Percentiles rank a stretch among this genome's conserved stretches.
These are phyloP conservation scores for Buphagus erythrorhynchus DNA, from an alignment of 2,797 vertebrate genomes.

Conservation along the genomic window DNA sequence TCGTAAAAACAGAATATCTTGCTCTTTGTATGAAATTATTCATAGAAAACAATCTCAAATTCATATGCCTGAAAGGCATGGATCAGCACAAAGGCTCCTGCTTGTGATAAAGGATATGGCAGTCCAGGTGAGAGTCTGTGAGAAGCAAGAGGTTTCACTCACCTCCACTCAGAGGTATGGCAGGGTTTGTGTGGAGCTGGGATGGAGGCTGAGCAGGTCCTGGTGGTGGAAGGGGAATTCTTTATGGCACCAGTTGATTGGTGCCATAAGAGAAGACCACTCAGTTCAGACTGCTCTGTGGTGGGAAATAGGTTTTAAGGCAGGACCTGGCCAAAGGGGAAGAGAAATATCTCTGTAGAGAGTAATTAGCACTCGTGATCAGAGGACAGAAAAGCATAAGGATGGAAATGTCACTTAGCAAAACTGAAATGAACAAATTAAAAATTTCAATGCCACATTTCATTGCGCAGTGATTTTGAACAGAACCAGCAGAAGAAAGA, in stretches of 20 bases:
- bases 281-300: neutral
- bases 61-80: neutral
- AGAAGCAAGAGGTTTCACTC: neutral
- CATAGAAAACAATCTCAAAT: neutral
- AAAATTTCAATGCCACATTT: neutral
- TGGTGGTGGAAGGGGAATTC: accelerated
- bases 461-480: accelerated
- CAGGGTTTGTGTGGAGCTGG: neutral
- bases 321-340: neutral
- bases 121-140: neutral
- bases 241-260: neutral
- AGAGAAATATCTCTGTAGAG: neutral
- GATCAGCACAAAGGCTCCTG: neutral
- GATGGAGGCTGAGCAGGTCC: neutral
- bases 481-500: neutral
- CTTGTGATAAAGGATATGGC: neutral
- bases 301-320: conserved; percentile 3
- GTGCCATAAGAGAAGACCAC: neutral
- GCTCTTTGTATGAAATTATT: neutral
- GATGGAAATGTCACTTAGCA: neutral
- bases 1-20: neutral
- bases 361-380: neutral
- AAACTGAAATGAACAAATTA: neutral
- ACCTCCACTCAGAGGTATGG: neutral
- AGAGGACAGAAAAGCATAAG: neutral